Base-by-base conservation (phyloP, 64 coral and sea anemone genomes). In the Montipora sp. region DNA sequence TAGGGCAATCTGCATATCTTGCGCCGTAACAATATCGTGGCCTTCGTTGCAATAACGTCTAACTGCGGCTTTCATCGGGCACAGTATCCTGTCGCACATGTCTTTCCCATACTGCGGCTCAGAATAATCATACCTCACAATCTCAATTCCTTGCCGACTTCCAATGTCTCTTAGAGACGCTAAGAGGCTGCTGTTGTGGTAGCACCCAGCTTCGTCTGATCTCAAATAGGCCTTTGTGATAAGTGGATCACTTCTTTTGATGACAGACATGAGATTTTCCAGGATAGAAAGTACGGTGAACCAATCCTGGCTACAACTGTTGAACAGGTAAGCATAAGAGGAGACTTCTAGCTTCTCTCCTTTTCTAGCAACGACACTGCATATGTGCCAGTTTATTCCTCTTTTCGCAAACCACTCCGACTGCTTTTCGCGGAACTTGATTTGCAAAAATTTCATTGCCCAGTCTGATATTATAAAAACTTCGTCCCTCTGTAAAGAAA, bases 341-440 rank as follows among this genome's bases (percentile, higher is more conserved):
- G 73, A 22, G n/a, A 74, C n/a, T 74, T 27, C n/a, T n/a, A 74
- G 72, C 18, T 24, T 74, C 3, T 74, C 21, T 9, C 19, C 87
- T 77, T 73, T 59, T 48, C 58, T 89, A 19, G 1, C 15, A 50
- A 69, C 58, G 8, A 80, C 89, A 66, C 75, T 47, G 49, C 47
- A 76, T 76, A 84, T 55, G 53, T 93, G 92, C 65, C 75, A 88
- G 74, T 74, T 79, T 23, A 93, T 93, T 15, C 75, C 92, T 14
- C 83, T 77, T 21, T 88, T 93, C 51, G 12, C 75, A 69, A 77
- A 55, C 67, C 83, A 65, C 23, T 80, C 84, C 12, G 36, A 23
- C 47, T 88, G 75, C 58, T 80, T 88, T 88, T 80, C 92, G 24
- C 73, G 59, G 80, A 79, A 90, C 77, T 80, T 72, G 9, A 27